phyloP scores from a whole-genome alignment of 1,140 invertebrate species.

The Oreohelix idahoensis region DNA sequence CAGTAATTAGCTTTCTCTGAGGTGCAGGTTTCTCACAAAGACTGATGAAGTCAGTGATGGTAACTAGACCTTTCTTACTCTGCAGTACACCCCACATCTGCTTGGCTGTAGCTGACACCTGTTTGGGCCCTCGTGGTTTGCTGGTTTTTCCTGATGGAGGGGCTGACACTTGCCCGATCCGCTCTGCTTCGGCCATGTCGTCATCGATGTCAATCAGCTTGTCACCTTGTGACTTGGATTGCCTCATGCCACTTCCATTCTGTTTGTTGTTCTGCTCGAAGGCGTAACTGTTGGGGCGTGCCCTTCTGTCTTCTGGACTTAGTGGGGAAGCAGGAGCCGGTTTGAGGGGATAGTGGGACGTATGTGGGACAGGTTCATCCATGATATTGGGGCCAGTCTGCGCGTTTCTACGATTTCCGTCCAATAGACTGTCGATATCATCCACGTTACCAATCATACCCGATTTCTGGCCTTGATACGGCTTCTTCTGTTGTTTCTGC shows the following conservation, averaged over 20 bases:
- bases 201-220: conserved; percentile 63
- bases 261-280: conserved; percentile 40
- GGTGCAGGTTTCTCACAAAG: conserved; percentile 62
- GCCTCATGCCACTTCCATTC: conserved; percentile 28
- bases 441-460: conserved; percentile 60
- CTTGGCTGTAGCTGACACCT: conserved; percentile 55
- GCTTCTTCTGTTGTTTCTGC: conserved; percentile 43
- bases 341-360: conserved; percentile 59
- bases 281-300: conserved; percentile 50
- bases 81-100: conserved; percentile 65
- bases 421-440: conserved; percentile 67
- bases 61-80: conserved; percentile 64
- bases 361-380: conserved; percentile 63
- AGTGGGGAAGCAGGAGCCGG: conserved; percentile 52
- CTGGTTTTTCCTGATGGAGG: conserved; percentile 28
- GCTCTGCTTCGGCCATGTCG: conserved; percentile 40
- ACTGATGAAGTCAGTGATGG: conserved; percentile 63
- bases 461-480: conserved; percentile 48
- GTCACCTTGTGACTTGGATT: conserved; percentile 54
- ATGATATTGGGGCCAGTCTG: conserved; percentile 53
- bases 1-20: conserved; percentile 59
- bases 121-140: conserved; percentile 18
- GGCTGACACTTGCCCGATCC: conserved; percentile 31
- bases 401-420: conserved; percentile 42
- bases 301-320: conserved; percentile 25